Conservation (phyloP, 2,113 vertebrate genomes). For the Gymnarchus niloticus region DNA sequence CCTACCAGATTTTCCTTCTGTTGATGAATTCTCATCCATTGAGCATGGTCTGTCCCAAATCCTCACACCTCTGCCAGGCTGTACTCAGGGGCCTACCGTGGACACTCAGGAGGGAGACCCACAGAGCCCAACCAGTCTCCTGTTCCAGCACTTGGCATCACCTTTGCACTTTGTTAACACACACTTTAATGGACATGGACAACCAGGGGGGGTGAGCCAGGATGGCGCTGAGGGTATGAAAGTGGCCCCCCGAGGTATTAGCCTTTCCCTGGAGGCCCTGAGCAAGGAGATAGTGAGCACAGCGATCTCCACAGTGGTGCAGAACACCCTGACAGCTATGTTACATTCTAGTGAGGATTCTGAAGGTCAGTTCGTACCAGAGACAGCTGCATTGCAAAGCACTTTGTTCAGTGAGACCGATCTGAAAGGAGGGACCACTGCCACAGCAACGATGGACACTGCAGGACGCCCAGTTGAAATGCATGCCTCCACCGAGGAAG, state of each 20-base stretch:
- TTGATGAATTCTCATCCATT: constrained; percentile 66
- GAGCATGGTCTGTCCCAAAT: constrained; percentile 47
- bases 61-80: background rate
- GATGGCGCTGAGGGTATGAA: constrained; percentile 14
- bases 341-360: constrained; percentile 65
- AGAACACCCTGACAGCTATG: constrained; percentile 79
- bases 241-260: constrained; percentile 40
- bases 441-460: constrained; percentile 7
- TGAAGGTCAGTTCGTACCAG: constrained; percentile 52
- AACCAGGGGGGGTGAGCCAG: constrained; percentile 45
- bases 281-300: constrained; percentile 81
- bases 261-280: constrained; percentile 64
- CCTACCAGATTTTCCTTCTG: constrained; percentile 73
- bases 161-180: constrained; percentile 98
- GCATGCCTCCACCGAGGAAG: constrained; percentile 55
- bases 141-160: constrained; percentile 79
- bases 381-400: constrained; percentile 29
- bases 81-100: background rate
- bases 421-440: constrained; percentile 38
- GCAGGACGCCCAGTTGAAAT: constrained; percentile 44
- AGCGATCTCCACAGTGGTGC: constrained; percentile 75
- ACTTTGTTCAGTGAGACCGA: constrained; percentile 53
- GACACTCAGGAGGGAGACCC: constrained; percentile 35
- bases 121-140: constrained; percentile 62
- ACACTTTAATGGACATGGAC: constrained; percentile 83